Percentiles rank a stretch among this genome's conserved stretches.
phyloP scores from a whole-genome alignment of 2,797 vertebrate species.

The Pyrocephalus nanus region DNA sequence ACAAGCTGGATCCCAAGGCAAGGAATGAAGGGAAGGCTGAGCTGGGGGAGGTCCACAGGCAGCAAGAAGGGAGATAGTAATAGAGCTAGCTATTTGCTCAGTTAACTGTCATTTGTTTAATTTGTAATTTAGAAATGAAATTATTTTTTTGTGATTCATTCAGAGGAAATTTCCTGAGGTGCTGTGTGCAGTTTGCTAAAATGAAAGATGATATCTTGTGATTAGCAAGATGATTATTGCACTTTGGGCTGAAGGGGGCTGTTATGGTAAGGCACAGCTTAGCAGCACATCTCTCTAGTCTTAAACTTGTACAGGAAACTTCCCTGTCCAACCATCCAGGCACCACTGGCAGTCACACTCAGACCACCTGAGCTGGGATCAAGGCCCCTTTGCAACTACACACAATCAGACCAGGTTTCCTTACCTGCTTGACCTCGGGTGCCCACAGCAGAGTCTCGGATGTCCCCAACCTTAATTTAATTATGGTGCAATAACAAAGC shows the following conservation, averaged over 20 bases:
- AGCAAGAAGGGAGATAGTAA: background rate
- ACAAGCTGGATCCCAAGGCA: background rate
- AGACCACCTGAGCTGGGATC: background rate
- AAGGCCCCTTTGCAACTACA: background rate
- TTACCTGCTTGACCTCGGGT: background rate
- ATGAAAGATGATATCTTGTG: constrained; percentile 11
- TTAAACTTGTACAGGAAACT: background rate
- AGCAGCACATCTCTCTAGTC: background rate
- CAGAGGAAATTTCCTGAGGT: constrained; percentile 12
- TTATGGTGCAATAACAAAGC: background rate
- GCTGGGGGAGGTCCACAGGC: background rate
- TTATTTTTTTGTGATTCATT: background rate
- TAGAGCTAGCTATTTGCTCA: background rate
- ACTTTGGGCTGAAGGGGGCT: background rate
- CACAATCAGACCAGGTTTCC: background rate
- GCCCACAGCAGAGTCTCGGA: background rate
- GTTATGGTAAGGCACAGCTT: background rate
- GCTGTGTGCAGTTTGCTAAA: background rate
- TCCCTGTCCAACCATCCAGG: background rate
- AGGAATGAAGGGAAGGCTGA: background rate
- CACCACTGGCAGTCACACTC: too few relatives aligned
- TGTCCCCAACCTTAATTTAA: background rate
- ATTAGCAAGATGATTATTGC: constrained; percentile 7
- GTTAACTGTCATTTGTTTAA: constrained; percentile 33
- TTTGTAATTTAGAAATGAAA: background rate